Percentiles rank a stretch among this genome's conserved stretches.
Conservation (phyloP, 2,888 invertebrate genomes). For the Caenorhabditis zanzibari region DNA sequence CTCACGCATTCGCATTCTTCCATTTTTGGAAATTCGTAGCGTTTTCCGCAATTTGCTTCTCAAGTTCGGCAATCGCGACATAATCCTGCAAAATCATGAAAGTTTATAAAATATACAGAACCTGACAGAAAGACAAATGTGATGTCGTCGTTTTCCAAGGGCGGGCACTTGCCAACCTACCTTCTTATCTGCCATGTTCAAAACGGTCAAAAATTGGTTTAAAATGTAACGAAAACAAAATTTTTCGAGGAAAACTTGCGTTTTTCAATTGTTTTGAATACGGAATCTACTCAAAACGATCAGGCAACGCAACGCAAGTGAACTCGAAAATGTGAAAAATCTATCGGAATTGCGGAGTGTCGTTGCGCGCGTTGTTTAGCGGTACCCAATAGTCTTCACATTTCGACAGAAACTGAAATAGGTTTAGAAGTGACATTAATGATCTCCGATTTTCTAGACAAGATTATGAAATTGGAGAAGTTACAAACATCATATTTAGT, state of each 20-base stretch:
- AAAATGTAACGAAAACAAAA: slow-evolving; percentile 33
- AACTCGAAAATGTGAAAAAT: neutral
- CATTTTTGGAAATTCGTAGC: slow-evolving; percentile 55
- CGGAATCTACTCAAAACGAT: neutral
- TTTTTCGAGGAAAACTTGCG: neutral
- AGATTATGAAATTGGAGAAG: too few species aligned
- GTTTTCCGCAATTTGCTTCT: slow-evolving; percentile 55
- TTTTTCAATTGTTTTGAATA: slow-evolving; percentile 2
- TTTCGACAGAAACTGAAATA: too few species aligned
- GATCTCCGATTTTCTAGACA: too few species aligned
- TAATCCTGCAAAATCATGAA: slow-evolving; percentile 48
- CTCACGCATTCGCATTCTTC: slow-evolving; percentile 57
- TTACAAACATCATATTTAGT: too few species aligned
- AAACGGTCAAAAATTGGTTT: slow-evolving; percentile 25
- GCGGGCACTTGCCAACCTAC: slow-evolving; percentile 42
- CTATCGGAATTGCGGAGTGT: slow-evolving; percentile 28
- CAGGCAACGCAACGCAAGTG: neutral
- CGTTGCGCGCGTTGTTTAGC: slow-evolving; percentile 48
- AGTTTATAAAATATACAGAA: neutral
- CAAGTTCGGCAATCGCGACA: slow-evolving; percentile 52
- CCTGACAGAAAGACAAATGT: neutral
- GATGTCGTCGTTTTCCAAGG: slow-evolving; percentile 10
- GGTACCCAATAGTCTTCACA: too few species aligned
- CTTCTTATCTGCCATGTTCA: slow-evolving; percentile 56
- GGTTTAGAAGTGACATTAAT: too few species aligned